Evolutionary conservation across 2,797 vertebrate genomes (phyloP).

Genomic region (Danio kyathit): DNA sequence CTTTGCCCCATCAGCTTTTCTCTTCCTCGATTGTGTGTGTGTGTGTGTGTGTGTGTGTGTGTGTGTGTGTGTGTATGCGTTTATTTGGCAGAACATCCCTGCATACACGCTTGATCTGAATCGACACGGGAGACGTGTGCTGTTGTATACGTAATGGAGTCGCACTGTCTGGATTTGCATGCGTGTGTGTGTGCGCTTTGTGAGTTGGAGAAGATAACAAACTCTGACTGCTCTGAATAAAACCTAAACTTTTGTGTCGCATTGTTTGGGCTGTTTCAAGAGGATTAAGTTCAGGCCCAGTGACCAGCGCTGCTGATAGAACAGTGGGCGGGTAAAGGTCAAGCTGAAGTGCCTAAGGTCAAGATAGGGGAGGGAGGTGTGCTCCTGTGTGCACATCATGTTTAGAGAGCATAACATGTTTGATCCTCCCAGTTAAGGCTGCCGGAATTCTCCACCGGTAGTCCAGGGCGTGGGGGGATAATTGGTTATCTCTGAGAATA

Average conservation of each 20-base stretch:
- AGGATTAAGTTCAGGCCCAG: slow-evolving; percentile 55
- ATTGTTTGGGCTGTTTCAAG: slow-evolving; percentile 48
- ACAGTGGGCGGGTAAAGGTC: slow-evolving; percentile 28
- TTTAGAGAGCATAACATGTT: slow-evolving; percentile 52
- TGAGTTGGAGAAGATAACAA: slow-evolving; percentile 26
- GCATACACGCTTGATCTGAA: slow-evolving; percentile 18
- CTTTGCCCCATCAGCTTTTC: slow-evolving; percentile 66
- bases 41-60: slow-evolving; percentile 61
- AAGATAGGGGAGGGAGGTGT: slow-evolving; percentile 37
- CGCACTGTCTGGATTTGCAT: slow-evolving; percentile 8
- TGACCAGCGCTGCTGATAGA: slow-evolving; percentile 25
- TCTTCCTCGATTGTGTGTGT: slow-evolving; percentile 26
- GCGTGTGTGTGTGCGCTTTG: slow-evolving; percentile 18
- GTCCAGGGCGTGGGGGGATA: slow-evolving; percentile 37
- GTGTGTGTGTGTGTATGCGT: slow-evolving; percentile 61
- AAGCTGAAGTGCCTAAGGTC: slow-evolving; percentile 49
- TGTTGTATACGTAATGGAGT: slow-evolving; percentile 25
- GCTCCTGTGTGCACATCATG: slow-evolving; percentile 32
- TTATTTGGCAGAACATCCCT: slow-evolving; percentile 28
- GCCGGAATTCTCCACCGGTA: slow-evolving; percentile 18
- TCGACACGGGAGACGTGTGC: background rate
- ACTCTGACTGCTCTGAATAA: slow-evolving; percentile 3
- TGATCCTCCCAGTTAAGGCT: slow-evolving; percentile 33
- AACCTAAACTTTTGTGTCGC: background rate
- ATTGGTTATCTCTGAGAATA: slow-evolving; percentile 53